A percentile compares a stretch with the other conserved stretches of the same genome.
Evolutionary conservation across 2,888 invertebrate genomes (phyloP).

Genomic region (Aquatica leii): DNA sequence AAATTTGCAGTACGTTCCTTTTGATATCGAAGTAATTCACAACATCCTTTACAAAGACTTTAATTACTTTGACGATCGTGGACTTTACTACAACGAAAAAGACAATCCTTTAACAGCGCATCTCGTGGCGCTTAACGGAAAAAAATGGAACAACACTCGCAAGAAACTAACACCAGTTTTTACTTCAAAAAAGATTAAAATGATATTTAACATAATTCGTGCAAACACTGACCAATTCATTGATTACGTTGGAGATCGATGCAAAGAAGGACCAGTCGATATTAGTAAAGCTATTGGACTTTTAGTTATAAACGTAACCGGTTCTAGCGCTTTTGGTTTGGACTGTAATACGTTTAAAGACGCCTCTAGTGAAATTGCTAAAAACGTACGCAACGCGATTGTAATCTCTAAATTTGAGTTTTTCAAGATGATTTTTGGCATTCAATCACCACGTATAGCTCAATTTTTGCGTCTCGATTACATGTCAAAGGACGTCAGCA

Average conservation of each 20-base stretch:
- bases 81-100: constrained; percentile 64
- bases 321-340: constrained; percentile 67
- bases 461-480: neutral
- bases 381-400: too few relatives aligned
- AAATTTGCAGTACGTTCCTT: constrained; percentile 24
- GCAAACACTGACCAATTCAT: constrained; percentile 32
- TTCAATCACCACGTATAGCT: neutral
- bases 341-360: constrained; percentile 66
- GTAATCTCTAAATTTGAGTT: too few relatives aligned
- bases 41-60: constrained; percentile 67
- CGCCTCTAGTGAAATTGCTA: constrained; percentile 62
- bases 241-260: constrained; percentile 15
- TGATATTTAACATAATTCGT: constrained; percentile 37
- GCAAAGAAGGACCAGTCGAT: constrained; percentile 28
- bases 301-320: constrained; percentile 67
- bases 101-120: constrained; percentile 65
- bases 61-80: constrained; percentile 67
- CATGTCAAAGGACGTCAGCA: neutral
- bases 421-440: too few relatives aligned
- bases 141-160: constrained; percentile 68
- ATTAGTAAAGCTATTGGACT: constrained; percentile 62
- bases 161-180: constrained; percentile 62
- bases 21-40: constrained; percentile 38
- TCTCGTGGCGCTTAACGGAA: constrained; percentile 63
- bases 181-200: constrained; percentile 41